Evolutionary conservation across 1,140 invertebrate species (phyloP), one percentile per base, ranked within the genome.

Genomic region (Cepaea nemoralis): DNA sequence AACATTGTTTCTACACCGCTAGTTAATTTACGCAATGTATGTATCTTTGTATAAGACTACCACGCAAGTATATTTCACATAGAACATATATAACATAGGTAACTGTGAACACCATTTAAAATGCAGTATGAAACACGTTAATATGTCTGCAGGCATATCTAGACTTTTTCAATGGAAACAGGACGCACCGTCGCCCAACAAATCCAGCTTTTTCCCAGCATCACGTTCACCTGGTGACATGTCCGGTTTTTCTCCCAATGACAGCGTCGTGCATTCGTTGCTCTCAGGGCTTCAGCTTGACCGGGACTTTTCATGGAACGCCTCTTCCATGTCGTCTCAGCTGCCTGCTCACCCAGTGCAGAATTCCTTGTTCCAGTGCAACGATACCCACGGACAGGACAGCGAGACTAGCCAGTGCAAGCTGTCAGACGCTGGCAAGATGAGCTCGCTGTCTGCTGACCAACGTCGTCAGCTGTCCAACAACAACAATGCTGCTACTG

Each of bases 151-250:
- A 77, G 77, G 77, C n/a, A 42, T 69, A 40, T 78, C 77, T 5
- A 33, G 77, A 37, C 77, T 78, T 33, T 78, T 45, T 69, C 77
- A 78, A 45, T 78, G 77, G 77, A 78, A 77, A 63, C 75, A 77
- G 37, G 42, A 74, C 27, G 8, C 33, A n/a, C 42, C 71, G 27
- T 1, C 42, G 22, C 19, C 71, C 1, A 74, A 74, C 40, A 35
- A 74, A 22, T 0, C 40, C 14, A 74, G 24, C 71, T 74, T 50
- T 27, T 33, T 74, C 24, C 71, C 71, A n/a, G 19, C 71, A 33
- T 33, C 42, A 0, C 19, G 71, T 3, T 42, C 71, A 19, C 39
- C 42, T 8, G 31, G 5, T 27, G 40, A 74, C 33, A 50, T 33
- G 1, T 31, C 42, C 6, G 27, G 71, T 2, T 42, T 74, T 39